Conservation (phyloP, 1,140 invertebrate species). For the Heliconius eleuchia region DNA sequence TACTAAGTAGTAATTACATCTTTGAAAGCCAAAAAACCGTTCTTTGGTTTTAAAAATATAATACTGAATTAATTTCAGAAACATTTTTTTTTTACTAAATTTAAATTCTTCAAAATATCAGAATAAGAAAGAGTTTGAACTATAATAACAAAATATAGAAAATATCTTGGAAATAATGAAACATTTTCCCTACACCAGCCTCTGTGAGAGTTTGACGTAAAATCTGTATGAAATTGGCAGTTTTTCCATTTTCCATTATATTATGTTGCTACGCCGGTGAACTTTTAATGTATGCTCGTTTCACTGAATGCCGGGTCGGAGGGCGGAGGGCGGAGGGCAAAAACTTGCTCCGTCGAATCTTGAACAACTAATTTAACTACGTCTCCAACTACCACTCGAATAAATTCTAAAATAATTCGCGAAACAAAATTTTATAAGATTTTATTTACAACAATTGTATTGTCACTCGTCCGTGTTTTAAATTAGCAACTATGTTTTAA, state of each 20-base stretch:
- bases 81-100: background rate
- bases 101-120: background rate
- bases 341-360: slow-evolving; percentile 74
- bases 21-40: too few species aligned
- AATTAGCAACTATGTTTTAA: background rate
- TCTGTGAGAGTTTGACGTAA: background rate
- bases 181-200: background rate
- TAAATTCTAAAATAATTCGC: slow-evolving; percentile 64
- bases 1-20: too few species aligned
- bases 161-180: background rate
- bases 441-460: slow-evolving; percentile 8
- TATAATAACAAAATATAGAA: background rate
- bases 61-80: too few species aligned
- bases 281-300: slow-evolving; percentile 76
- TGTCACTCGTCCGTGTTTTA: background rate
- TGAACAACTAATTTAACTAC: slow-evolving; percentile 79
- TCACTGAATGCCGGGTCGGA: slow-evolving; percentile 50
- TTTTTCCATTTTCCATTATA: slow-evolving; percentile 45
- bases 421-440: slow-evolving; percentile 9
- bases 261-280: slow-evolving; percentile 59
- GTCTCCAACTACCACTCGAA: slow-evolving; percentile 71
- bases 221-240: slow-evolving; percentile 32
- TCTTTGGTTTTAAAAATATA: too few species aligned
- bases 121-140: background rate
- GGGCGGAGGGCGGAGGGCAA: slow-evolving; percentile 30